phyloP scores from a whole-genome alignment of 2,113 vertebrate species.

The Plecturocebus donacophilus region DNA sequence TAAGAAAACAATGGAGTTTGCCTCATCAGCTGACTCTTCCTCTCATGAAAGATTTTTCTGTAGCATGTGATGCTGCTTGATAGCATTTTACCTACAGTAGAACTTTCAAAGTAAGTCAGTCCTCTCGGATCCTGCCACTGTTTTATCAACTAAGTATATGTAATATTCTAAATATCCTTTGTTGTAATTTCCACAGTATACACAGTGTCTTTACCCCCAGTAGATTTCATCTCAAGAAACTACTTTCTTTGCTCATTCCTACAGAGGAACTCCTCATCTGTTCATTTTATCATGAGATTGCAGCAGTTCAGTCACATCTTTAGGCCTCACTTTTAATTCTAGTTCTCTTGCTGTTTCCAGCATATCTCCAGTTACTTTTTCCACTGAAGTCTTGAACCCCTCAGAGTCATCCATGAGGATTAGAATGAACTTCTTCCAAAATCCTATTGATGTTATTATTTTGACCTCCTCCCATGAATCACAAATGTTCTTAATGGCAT shows the following conservation, averaged over 20 bases:
- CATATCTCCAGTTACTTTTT: background rate
- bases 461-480: background rate
- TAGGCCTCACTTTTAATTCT: background rate
- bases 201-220: background rate
- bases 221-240: background rate
- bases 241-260: background rate
- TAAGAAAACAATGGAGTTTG: background rate
- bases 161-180: background rate
- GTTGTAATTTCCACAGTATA: background rate
- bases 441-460: background rate
- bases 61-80: background rate
- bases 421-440: background rate
- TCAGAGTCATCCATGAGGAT: background rate
- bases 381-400: background rate
- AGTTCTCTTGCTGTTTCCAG: background rate
- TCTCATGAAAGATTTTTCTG: background rate
- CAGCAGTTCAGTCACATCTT: background rate
- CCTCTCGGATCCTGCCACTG: background rate
- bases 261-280: background rate
- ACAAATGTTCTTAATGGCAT: background rate
- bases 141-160: background rate
- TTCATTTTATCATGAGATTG: background rate
- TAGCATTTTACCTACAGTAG: background rate
- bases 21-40: background rate
- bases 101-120: background rate